Evolutionary conservation across 2,113 vertebrate species (phyloP), one percentile per base, ranked within the genome.

Genomic region (Chloroceryle aenea): DNA sequence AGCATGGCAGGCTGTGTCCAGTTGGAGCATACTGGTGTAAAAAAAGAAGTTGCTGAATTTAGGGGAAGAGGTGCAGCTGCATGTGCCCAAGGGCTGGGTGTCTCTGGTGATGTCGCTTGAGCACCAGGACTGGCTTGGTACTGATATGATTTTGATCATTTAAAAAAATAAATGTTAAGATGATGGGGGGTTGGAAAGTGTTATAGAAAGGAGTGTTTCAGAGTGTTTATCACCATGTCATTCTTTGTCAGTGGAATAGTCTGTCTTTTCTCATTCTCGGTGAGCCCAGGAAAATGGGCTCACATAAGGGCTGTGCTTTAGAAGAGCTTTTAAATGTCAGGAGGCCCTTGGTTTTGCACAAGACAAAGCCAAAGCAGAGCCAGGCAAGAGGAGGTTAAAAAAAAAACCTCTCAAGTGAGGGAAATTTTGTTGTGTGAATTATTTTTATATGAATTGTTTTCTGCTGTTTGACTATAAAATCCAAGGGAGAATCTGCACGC

Each of bases 131-230:
- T 50, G 61, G 13, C 13, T 59, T 68, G 55, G 15, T 40, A 52
- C 6, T 0, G 0, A 12, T 13, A 66, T 0, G 0, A 2, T 26
- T 58, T 40, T 40, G 9, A 42, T 32, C 4, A 53, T 25, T 75
- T 13, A 40, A n/a, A 43, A 82, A 82, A 45, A 40, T 1, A 56
- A 38, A 20, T 2, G 7, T 55, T 76, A 34, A 42, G 17, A 29
- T 74, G 6, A 40, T 40, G 38, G 38, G 38, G 38, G 38, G 12
- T 40, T 40, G 38, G 38, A 9, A 8, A 16, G 9, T 8, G 2
- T 19, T 75, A 10, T 1, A 59, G 48, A 59, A 72, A 48, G 25
- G 40, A 66, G 15, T 5, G 27, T 61, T 80, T 58, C 10, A 9
- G 71, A 19, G 3, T 83, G 16, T 30, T 90, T 90, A 80, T 50